phyloP scores from a whole-genome alignment of 92 coral and sea anemone species.

The Plumapathes pennacea region DNA sequence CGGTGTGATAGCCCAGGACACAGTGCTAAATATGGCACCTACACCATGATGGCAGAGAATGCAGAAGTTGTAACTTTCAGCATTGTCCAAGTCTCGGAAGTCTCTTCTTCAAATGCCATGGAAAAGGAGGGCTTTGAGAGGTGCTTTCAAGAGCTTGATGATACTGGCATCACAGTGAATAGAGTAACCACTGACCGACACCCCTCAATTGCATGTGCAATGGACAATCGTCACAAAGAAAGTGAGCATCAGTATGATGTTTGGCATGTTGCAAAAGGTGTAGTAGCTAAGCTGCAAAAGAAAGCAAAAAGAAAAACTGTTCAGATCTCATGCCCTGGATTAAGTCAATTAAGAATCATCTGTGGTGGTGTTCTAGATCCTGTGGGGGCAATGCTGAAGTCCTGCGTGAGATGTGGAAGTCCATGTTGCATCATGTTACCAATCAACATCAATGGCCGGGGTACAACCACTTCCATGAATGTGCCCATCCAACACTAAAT shows the following conservation, averaged over 20 bases:
- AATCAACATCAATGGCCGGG: conserved; percentile 35
- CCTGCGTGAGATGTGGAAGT: conserved; percentile 44
- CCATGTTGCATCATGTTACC: conserved; percentile 22
- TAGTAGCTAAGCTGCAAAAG: not conserved
- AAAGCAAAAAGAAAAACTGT: conserved; percentile 2
- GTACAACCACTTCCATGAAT: conserved; percentile 16
- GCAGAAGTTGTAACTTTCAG: not conserved
- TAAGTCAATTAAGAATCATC: not conserved
- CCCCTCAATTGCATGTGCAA: not conserved
- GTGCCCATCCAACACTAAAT: conserved; percentile 37
- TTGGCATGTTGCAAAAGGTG: conserved; percentile 3
- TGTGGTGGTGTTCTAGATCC: not conserved
- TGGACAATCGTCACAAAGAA: not conserved
- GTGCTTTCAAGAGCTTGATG: not conserved
- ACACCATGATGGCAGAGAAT: conserved; percentile 4
- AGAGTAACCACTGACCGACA: conserved; percentile 7
- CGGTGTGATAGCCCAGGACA: too few relatives aligned
- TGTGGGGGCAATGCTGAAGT: conserved; percentile 23
- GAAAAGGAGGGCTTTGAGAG: conserved; percentile 5
- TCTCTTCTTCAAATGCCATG: conserved; percentile 10
- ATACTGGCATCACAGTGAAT: not conserved
- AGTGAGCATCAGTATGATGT: conserved; percentile 5
- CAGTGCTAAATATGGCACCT: conserved; percentile 11
- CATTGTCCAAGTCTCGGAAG: conserved; percentile 7
- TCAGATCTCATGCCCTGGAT: not conserved